A percentile compares a stretch with the other conserved stretches of the same genome.
Evolutionary conservation across 1,140 invertebrate genomes (phyloP).

Genomic region (Listronotus oregonensis): DNA sequence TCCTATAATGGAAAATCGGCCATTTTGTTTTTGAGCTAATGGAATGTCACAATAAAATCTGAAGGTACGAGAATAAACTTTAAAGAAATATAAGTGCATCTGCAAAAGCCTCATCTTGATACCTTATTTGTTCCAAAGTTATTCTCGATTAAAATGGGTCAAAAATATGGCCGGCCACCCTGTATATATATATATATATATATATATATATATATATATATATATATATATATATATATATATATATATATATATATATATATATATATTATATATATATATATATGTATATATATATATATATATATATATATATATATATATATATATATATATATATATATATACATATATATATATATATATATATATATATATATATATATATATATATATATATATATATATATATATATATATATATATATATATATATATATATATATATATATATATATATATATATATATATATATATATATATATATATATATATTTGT

Average conservation of each 20-base stretch:
- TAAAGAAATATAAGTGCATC: too few relatives aligned
- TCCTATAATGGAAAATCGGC: too few relatives aligned
- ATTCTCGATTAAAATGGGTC: too few relatives aligned
- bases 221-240: conserved; percentile 13
- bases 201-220: conserved; percentile 14
- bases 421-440: conserved; percentile 14
- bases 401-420: conserved; percentile 14
- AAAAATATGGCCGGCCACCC: too few relatives aligned
- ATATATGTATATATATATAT: conserved; percentile 13
- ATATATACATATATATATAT: conserved; percentile 13
- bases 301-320: conserved; percentile 13
- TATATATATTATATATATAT: conserved; percentile 12
- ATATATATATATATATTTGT: too few relatives aligned
- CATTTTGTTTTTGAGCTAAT: too few relatives aligned
- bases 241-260: conserved; percentile 14
- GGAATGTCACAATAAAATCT: too few relatives aligned
- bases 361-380: conserved; percentile 13
- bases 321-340: conserved; percentile 13
- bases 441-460: conserved; percentile 14
- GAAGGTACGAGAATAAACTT: too few relatives aligned
- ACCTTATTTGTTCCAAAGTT: too few relatives aligned
- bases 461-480: conserved; percentile 11
- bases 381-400: conserved; percentile 14
- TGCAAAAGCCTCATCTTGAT: too few relatives aligned
- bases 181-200: conserved; percentile 14